phyloP scores from a whole-genome alignment of 2,888 invertebrate genomes.

The Leucophenga montana region DNA sequence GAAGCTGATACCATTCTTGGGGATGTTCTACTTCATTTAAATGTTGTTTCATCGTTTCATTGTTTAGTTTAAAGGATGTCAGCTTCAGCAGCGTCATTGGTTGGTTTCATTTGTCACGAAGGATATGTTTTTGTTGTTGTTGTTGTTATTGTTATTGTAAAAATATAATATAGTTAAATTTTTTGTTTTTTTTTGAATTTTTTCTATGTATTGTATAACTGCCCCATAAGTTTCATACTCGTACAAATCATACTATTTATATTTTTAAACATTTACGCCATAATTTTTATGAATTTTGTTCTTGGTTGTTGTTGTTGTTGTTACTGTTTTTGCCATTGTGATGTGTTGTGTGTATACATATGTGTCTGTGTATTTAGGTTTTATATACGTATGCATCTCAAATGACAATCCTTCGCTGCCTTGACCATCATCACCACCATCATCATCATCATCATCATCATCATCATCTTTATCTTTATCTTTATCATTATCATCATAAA shows the following conservation, averaged over 20 bases:
- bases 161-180: conserved; percentile 42
- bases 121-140: conserved; percentile 50
- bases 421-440: neutral
- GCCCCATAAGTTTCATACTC: conserved; percentile 25
- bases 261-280: conserved; percentile 49
- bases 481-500: conserved; percentile 4
- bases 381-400: neutral
- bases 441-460: neutral
- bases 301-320: conserved; percentile 41
- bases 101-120: conserved; percentile 39
- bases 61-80: neutral
- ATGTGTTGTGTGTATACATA: conserved; percentile 1
- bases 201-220: too few relatives aligned
- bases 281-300: conserved; percentile 8
- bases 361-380: neutral
- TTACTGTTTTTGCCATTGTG: conserved; percentile 38
- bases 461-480: neutral
- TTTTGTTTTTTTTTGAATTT: too few relatives aligned
- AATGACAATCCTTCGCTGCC: neutral
- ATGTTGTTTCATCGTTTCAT: too few relatives aligned
- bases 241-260: conserved; percentile 30
- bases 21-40: too few relatives aligned
- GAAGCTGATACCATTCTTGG: neutral
- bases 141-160: conserved; percentile 31
- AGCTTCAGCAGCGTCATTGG: conserved; percentile 1